A percentile compares a stretch with the other conserved stretches of the same genome.
Conservation (phyloP, 2,888 invertebrate species). For the Drosophila sordidula region DNA sequence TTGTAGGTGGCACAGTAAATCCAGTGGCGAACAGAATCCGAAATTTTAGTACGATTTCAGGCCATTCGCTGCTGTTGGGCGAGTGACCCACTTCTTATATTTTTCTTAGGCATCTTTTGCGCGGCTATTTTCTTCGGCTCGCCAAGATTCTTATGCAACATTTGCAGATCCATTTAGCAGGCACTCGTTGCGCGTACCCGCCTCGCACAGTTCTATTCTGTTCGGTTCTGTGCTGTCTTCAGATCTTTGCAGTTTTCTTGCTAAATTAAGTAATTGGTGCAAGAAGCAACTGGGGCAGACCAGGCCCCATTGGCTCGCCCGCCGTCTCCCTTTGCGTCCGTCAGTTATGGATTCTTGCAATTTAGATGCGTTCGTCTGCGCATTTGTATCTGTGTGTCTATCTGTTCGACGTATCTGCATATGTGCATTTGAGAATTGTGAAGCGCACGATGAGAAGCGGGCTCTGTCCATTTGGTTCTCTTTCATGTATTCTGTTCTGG, state of each 20-base stretch:
- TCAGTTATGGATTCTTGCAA: conserved; percentile 61
- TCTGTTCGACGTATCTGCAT: conserved; percentile 28
- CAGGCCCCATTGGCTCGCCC: conserved; percentile 10
- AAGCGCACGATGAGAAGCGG: conserved; percentile 24
- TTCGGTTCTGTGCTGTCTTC: conserved; percentile 3
- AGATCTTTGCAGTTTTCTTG: conserved; percentile 66
- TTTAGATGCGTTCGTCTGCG: conserved; percentile 59
- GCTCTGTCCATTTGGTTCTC: conserved; percentile 46
- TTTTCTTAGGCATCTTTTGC: conserved; percentile 23
- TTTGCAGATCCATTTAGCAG: conserved; percentile 56
- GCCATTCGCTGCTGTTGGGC: conserved; percentile 7
- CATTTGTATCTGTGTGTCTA: conserved; percentile 21
- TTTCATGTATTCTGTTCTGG: conserved; percentile 44
- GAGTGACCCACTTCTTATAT: conserved; percentile 60
- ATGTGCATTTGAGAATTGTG: conserved; percentile 36
- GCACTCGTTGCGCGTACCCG: conserved; percentile 5
- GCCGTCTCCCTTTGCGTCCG: conserved; percentile 6
- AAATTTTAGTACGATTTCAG: background rate
- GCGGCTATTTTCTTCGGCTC: conserved; percentile 9
- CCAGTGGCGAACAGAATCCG: background rate
- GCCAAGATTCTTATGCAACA: conserved; percentile 63
- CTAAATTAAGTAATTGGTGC: conserved; percentile 77
- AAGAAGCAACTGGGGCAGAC: conserved; percentile 50
- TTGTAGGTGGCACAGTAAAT: conserved; percentile 3
- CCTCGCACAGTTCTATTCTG: conserved; percentile 7